Percentiles rank a stretch among this genome's conserved stretches.
Evolutionary conservation across 23 tunicate genomes (phyloP).

Genomic region (Clavelina lepadiformis): DNA sequence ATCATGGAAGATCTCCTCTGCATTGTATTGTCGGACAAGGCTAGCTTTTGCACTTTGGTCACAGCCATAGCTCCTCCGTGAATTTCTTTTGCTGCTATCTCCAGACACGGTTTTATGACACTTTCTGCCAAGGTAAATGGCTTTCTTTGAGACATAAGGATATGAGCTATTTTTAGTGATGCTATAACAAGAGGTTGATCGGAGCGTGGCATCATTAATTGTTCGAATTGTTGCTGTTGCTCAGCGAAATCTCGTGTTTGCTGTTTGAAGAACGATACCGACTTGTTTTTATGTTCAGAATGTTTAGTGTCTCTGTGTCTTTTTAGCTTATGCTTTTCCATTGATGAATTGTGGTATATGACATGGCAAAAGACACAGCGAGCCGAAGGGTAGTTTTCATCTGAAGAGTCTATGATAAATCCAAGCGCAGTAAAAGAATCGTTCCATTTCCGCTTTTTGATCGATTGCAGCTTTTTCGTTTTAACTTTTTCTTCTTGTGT

Average conservation of each 20-base stretch:
- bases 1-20: slow-evolving; percentile 20
- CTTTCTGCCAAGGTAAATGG: slow-evolving; percentile 54
- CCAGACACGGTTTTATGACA: slow-evolving; percentile 51
- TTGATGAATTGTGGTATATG: slow-evolving; percentile 43
- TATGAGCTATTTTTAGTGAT: slow-evolving; percentile 45
- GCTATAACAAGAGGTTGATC: slow-evolving; percentile 36
- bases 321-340: slow-evolving; percentile 27
- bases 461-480: slow-evolving; percentile 25
- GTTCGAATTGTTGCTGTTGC: slow-evolving; percentile 40
- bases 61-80: slow-evolving; percentile 53
- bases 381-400: slow-evolving; percentile 41
- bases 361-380: slow-evolving; percentile 44
- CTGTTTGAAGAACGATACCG: slow-evolving; percentile 38
- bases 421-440: slow-evolving; percentile 32
- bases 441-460: slow-evolving; percentile 52
- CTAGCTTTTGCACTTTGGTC: slow-evolving; percentile 34
- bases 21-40: slow-evolving; percentile 46
- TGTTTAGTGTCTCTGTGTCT: slow-evolving; percentile 58
- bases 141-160: slow-evolving; percentile 43
- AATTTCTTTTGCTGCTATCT: slow-evolving; percentile 40
- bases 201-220: slow-evolving; percentile 18
- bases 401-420: slow-evolving; percentile 6
- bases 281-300: slow-evolving; percentile 54
- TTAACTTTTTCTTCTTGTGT: slow-evolving; percentile 12
- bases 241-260: slow-evolving; percentile 48